These are phyloP conservation scores for Pammene fasciana DNA, from an alignment of 2,888 invertebrate species.

Conservation along the genomic window DNA sequence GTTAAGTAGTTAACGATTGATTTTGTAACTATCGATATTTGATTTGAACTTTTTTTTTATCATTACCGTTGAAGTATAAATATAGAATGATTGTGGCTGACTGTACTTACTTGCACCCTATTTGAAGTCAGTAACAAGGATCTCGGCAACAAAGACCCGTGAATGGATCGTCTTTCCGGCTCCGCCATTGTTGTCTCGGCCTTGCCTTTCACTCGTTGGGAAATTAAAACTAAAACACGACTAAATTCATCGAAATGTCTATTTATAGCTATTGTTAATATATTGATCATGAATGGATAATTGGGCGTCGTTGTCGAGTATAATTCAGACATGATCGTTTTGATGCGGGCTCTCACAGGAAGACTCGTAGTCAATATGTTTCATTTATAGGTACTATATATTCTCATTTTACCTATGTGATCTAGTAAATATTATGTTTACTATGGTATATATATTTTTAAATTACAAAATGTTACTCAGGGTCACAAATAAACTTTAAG, in stretches of 20 bases:
- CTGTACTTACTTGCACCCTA: slow-evolving; percentile 9
- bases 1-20: too few relatives aligned
- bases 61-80: not conserved
- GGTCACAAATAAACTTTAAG: too few relatives aligned
- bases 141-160: slow-evolving; percentile 39
- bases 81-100: not conserved
- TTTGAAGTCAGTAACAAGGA: slow-evolving; percentile 24
- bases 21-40: too few relatives aligned
- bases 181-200: slow-evolving; percentile 39
- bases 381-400: too few relatives aligned
- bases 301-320: slow-evolving; percentile 7
- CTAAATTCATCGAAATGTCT: slow-evolving; percentile 29
- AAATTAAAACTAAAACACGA: slow-evolving; percentile 41
- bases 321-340: not conserved
- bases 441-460: too few relatives aligned
- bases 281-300: slow-evolving; percentile 11
- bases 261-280: slow-evolving; percentile 26
- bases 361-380: not conserved
- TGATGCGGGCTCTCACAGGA: slow-evolving; percentile 17
- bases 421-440: too few relatives aligned
- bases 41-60: not conserved
- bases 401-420: too few relatives aligned
- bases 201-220: slow-evolving; percentile 40
- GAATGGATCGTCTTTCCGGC: slow-evolving; percentile 41
- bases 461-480: too few relatives aligned